Percentiles rank a stretch among this genome's conserved stretches.
These are phyloP conservation scores for Tryphoninae sp. DNA, from an alignment of 2,888 invertebrate species.

Conservation along the genomic window DNA sequence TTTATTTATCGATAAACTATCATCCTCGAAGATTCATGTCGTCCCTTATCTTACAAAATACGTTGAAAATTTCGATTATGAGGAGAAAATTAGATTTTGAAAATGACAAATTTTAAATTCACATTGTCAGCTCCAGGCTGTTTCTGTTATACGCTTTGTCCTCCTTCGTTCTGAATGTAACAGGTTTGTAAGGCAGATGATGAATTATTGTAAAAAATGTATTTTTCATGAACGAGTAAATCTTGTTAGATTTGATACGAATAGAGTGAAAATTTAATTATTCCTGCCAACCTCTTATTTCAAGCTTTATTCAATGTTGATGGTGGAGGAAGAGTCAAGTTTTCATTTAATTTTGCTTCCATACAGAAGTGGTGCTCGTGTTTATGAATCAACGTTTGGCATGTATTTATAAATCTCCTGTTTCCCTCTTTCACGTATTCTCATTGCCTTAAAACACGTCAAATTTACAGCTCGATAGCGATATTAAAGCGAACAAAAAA, in stretches of 20 bases:
- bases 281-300: background rate
- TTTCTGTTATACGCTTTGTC: background rate
- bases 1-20: background rate
- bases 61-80: background rate
- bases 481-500: background rate
- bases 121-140: background rate
- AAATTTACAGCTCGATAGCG: background rate
- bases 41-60: no score
- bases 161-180: background rate
- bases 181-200: background rate
- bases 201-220: conserved; percentile 15
- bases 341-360: background rate
- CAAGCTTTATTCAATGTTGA: background rate
- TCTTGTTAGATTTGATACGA: conserved; percentile 1
- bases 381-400: background rate
- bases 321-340: background rate
- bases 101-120: no score
- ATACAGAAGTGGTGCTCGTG: background rate
- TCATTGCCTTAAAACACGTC: background rate
- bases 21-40: background rate
- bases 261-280: conserved; percentile 17
- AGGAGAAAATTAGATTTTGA: background rate
- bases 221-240: background rate
- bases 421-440: background rate
- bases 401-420: background rate